These are phyloP conservation scores for Regulus satrapa DNA, from an alignment of 2,113 vertebrate species.

Conservation along the genomic window DNA sequence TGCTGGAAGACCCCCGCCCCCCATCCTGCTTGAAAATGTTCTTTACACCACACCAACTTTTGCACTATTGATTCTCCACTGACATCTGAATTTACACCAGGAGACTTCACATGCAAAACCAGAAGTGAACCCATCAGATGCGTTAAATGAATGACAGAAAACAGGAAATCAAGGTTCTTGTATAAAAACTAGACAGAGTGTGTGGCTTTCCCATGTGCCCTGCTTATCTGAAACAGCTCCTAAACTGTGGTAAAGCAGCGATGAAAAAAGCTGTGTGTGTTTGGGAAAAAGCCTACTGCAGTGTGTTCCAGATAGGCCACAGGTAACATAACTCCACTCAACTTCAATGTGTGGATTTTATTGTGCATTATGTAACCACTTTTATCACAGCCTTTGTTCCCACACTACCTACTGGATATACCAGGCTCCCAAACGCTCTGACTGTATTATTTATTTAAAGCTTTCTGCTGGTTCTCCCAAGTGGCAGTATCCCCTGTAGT, in stretches of 20 bases:
- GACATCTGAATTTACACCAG: neutral
- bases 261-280: neutral
- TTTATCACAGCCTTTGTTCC: neutral
- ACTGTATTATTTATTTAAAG: neutral
- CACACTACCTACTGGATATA: neutral
- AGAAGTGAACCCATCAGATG: neutral
- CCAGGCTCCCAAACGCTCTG: neutral
- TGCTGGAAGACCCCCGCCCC: neutral
- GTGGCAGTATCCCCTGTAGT: neutral
- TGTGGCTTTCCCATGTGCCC: neutral
- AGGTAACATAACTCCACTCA: fast-evolving
- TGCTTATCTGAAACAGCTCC: neutral
- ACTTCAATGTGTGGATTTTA: neutral
- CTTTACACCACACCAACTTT: neutral
- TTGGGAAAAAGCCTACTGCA: neutral
- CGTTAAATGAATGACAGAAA: neutral
- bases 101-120: neutral
- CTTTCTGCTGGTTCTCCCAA: slow-evolving; percentile 11
- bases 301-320: neutral
- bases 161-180: neutral
- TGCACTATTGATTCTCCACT: neutral
- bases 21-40: neutral
- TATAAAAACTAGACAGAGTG: neutral
- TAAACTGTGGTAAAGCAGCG: neutral
- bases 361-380: neutral